Percentiles rank a stretch among this genome's conserved stretches.
Conservation (phyloP, 2,797 vertebrate species). For the Sphaeramia orbicularis region DNA sequence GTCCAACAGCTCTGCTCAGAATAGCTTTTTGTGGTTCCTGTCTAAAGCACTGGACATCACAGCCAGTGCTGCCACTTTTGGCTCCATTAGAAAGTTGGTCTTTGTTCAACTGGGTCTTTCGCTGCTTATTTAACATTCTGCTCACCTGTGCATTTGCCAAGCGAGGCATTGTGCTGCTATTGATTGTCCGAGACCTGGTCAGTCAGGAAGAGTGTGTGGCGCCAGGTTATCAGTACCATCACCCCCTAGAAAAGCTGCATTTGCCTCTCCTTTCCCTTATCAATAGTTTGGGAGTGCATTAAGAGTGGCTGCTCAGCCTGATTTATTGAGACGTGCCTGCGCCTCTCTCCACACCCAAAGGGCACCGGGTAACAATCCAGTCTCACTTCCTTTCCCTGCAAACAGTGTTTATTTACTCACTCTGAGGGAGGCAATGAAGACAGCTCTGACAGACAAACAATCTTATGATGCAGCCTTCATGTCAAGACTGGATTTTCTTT, state of each 20-base stretch:
- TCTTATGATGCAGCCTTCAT: slow-evolving; percentile 80
- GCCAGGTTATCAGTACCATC: slow-evolving; percentile 80
- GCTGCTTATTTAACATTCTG: slow-evolving; percentile 71
- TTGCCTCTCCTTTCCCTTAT: slow-evolving; percentile 64
- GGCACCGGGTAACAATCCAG: slow-evolving; percentile 76
- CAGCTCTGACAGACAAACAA: slow-evolving; percentile 78
- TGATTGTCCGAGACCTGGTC: slow-evolving; percentile 69
- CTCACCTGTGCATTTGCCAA: slow-evolving; percentile 72
- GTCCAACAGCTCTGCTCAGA: slow-evolving; percentile 52
- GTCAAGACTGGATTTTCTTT: slow-evolving; percentile 63
- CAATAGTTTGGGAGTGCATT: slow-evolving; percentile 78
- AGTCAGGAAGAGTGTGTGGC: slow-evolving; percentile 59
- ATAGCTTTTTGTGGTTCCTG: slow-evolving; percentile 53
- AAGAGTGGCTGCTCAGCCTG: slow-evolving; percentile 69
- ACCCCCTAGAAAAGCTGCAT: slow-evolving; percentile 60
- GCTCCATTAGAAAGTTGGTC: slow-evolving; percentile 52
- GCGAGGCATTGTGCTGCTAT: slow-evolving; percentile 68
- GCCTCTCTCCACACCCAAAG: slow-evolving; percentile 63
- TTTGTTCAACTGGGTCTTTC: slow-evolving; percentile 44
- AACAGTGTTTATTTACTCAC: slow-evolving; percentile 80
- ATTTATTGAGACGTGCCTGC: slow-evolving; percentile 74
- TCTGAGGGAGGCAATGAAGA: slow-evolving; percentile 74
- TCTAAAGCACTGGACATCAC: slow-evolving; percentile 51
- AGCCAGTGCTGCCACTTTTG: slow-evolving; percentile 47
- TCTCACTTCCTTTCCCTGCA: slow-evolving; percentile 67